A percentile compares a stretch with the other conserved stretches of the same genome.
These are phyloP conservation scores for Chinchilla lanigera DNA, from an alignment of 2,113 vertebrate genomes.

Conservation along the genomic window DNA sequence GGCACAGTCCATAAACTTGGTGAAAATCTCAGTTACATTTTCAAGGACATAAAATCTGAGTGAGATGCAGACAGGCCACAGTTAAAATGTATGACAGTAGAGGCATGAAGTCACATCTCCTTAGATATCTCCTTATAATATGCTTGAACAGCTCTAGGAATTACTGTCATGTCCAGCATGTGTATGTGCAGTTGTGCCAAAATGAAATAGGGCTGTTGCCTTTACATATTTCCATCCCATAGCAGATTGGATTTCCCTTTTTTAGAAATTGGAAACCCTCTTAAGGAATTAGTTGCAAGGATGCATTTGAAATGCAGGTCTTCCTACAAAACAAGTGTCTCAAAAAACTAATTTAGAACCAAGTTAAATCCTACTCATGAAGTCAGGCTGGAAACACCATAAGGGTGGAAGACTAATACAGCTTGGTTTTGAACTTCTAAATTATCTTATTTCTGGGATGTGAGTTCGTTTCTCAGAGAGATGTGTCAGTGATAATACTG, in stretches of 20 bases:
- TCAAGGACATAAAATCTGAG: conserved; percentile 50
- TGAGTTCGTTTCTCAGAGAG: neutral
- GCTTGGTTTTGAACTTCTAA: neutral
- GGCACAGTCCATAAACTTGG: conserved; percentile 52
- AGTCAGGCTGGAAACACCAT: conserved; percentile 33
- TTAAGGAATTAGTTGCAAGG: conserved; percentile 65
- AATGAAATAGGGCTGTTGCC: conserved; percentile 46
- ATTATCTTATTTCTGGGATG: neutral
- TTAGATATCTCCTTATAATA: conserved; percentile 61
- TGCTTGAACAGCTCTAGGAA: conserved; percentile 69
- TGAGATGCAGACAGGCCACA: conserved; percentile 28
- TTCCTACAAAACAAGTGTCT: conserved; percentile 53
- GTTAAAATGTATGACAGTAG: conserved; percentile 37
- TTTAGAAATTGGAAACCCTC: conserved; percentile 67
- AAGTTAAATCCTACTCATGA: conserved; percentile 66
- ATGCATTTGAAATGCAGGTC: conserved; percentile 64
- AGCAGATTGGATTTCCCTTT: conserved; percentile 65
- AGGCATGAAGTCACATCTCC: conserved; percentile 17
- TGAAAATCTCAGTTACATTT: conserved; percentile 51
- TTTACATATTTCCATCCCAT: conserved; percentile 78
- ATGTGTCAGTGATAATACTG: conserved; percentile 3
- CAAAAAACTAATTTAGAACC: neutral
- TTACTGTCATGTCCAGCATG: conserved; percentile 40
- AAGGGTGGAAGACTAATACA: neutral
- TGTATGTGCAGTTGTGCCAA: conserved; percentile 59